Evolutionary conservation across 92 coral and sea anemone genomes (phyloP), one percentile per base, ranked within the genome.

Genomic region (Anthopleura xanthogrammica): DNA sequence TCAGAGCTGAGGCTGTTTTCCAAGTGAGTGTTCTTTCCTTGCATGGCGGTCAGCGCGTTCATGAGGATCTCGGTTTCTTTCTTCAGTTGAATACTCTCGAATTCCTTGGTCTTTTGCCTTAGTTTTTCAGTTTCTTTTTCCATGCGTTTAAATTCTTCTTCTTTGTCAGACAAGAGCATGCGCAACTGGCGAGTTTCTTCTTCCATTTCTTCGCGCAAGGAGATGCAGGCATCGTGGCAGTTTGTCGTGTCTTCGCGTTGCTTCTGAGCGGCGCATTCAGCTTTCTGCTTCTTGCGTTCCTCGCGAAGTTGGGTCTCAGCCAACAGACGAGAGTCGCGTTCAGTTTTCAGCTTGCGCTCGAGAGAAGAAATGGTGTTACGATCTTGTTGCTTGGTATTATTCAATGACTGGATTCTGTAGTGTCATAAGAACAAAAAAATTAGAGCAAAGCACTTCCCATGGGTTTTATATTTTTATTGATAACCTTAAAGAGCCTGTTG

Each of bases 1-100:
- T 97, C 99, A 20, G 99, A 94, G 85, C 97, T 94, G 23, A 97
- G 88, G 64, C 98, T 97, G 89, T 97, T 94, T 88, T 97, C 98
- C 50, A 97, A 82, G 82, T 94, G 98, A 39, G 98, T 97, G 90
- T 97, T 97, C 90, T 97, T 97, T 79, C 98, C 99, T 79, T 92
- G 98, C 90, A 97, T 97, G n/a, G 98, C 94, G 19, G 94, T 92
- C 57, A 97, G 87, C 1, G 99, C 98, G 14, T 95, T 91, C 97
- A 97, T 94, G 52, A 97, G 85, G 73, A 94, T 94, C 58, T 97
- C 99, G 0, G 99, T 97, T 76, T 97, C 99, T 79, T 97, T 95
- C 91, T 94, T 97, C 55, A 97, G 50, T 79, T 97, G 99, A 79
- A 85, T 91, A 60, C 95, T 95, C 52, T 92, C 98, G 52, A 86